Conservation (phyloP, 1,140 invertebrate genomes). For the Penaeus indicus region DNA sequence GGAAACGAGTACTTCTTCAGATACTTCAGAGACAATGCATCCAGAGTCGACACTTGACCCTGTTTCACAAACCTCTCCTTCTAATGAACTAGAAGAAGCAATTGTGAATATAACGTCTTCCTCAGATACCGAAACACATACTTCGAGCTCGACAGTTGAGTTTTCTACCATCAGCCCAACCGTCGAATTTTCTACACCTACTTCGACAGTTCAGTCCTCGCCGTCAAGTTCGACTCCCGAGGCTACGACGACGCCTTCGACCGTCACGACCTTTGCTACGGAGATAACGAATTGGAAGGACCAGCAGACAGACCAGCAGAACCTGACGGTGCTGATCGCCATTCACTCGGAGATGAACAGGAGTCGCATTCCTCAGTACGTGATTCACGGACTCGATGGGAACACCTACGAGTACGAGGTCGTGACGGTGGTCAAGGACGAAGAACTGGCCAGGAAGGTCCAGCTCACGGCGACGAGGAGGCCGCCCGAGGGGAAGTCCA, state of each 20-base stretch:
- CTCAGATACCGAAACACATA: too few species aligned
- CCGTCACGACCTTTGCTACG: slow-evolving; percentile 22
- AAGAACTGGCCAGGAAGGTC: neutral
- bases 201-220: neutral
- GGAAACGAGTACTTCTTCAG: too few species aligned
- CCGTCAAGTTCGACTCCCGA: neutral
- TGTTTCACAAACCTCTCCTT: too few species aligned
- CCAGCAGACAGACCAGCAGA: slow-evolving; percentile 29
- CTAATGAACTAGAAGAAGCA: too few species aligned
- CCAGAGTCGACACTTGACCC: too few species aligned
- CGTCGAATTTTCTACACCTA: too few species aligned
- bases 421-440: slow-evolving; percentile 51
- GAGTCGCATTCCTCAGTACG: slow-evolving; percentile 57
- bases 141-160: too few species aligned
- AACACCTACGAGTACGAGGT: slow-evolving; percentile 59
- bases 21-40: too few species aligned
- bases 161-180: too few species aligned
- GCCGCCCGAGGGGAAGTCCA: too few species aligned
- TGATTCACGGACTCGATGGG: slow-evolving; percentile 58
- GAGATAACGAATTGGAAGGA: slow-evolving; percentile 32
- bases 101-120: too few species aligned
- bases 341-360: slow-evolving; percentile 52
- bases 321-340: slow-evolving; percentile 59
- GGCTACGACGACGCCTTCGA: neutral
- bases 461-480: too few species aligned